Evolutionary conservation across 2,113 vertebrate species (phyloP), one percentile per base, ranked within the genome.

Genomic region (Corydoras sp.): DNA sequence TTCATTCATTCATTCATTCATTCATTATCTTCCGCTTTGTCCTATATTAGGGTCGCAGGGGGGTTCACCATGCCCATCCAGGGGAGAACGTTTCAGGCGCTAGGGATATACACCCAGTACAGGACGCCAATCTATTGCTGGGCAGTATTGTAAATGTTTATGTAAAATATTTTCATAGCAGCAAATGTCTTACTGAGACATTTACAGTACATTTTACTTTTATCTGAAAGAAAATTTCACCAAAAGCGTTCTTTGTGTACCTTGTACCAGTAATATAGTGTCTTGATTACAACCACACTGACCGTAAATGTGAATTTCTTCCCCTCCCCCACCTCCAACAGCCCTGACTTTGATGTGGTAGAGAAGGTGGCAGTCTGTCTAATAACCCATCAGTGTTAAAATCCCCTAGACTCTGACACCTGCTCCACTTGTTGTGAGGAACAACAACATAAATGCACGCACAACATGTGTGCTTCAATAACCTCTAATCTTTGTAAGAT

Each of bases 361-460:
- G 4, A 62, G 43, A 12, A 10, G 61, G 58, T 67, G 31, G 58
- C 49, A 29, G 18, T 10, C 13, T n/a, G 5, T 67, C 43, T 67
- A 61, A 73, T 67, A 67, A 58, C 62, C 62, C 43, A 63, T 32
- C 31, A 48, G 51, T 30, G 53, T 49, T 72, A 59, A 73, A 67
- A 61, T 10, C 64, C 64, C 31, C 48, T 73, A 53, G 66, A 73
- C n/a, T 32, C 56, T 65, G 9, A 50, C 71, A 67, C 71, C 63
- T 73, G 64, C 58, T 67, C 15, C 71, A 73, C 71, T 63, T 67
- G 71, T 61, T 67, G 31, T 12, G 50, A 30, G 58, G 31, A 67
- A 54, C 48, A 67, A 66, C n/a, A 71, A 62, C 31, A 43, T 24
- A 32, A 51, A 59, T 56, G 31, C 43, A 24, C 51, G 18, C 61